Base-by-base conservation (phyloP, 53 echinoderm and acorn worm species). In the Patiria pectinifera region DNA sequence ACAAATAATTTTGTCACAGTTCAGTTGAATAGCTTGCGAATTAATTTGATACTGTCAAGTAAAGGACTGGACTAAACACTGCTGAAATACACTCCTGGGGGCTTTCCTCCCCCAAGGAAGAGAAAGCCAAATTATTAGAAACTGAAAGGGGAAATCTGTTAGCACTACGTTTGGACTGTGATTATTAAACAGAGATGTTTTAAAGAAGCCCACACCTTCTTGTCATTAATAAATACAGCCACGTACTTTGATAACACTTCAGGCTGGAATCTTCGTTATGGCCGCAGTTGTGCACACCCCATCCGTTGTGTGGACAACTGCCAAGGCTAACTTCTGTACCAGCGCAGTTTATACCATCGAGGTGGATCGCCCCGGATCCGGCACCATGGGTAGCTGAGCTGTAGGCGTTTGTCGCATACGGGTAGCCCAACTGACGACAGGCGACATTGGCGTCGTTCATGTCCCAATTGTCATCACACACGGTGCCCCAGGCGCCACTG, bases 361-460 rank as follows among this genome's bases (percentile, higher is more conserved):
- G 48, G 47, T 22, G 46, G 14, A 47, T 78, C 9, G 79, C 1
- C 18, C 79, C 79, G 44, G 79, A 12, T 11, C 79, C 79, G 3
- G 21, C 3, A 9, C 79, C 79, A 4, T 78, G 79, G 46, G 45
- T 13, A 24, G 79, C 46, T 11, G 14, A n/a, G 6, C 14, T 47
- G 14, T 47, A 78, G 79, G 18, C 3, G 15, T 78, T 45, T 12
- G 46, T 46, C 6, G 85, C 85, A 18, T 35, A 25, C 5, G 66
- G 69, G 69, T 44, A 85, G 45, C 85, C 85, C 4, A 85, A 2
- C 43, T 85, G 85, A 44, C 63, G 66, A 45, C 85, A 85, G 45
- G 85, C 85, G 2, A 85, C 85, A n/a, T 85, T 69, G 69, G 44
- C 85, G 85, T 85, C 85, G 63, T 35, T 35, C 4, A 85, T 62